phyloP scores from a whole-genome alignment of 92 coral and sea anemone genomes.

The Epizoanthus scotinus region DNA sequence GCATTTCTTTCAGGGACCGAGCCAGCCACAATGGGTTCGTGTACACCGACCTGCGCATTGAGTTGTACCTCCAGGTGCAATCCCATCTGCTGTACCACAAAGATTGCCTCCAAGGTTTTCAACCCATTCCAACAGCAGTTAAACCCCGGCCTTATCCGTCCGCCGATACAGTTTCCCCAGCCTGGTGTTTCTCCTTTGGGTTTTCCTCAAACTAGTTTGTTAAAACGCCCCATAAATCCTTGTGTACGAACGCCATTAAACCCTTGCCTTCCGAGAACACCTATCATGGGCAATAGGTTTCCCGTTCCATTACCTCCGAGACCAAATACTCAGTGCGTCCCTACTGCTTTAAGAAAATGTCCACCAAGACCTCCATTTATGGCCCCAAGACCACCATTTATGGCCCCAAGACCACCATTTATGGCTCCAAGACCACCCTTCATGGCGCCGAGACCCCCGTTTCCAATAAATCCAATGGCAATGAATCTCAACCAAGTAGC shows the following conservation, averaged over 20 bases:
- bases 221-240: constrained; percentile 13
- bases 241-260: constrained; percentile 44
- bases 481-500: not conserved
- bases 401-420: constrained; percentile 5
- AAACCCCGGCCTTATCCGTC: constrained; percentile 11
- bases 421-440: constrained; percentile 40
- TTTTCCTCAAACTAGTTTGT: constrained; percentile 5
- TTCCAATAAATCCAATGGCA: constrained; percentile 8
- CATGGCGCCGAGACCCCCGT: constrained; percentile 20
- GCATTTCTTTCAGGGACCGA: constrained; percentile 54
- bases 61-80: constrained; percentile 69
- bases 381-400: not conserved
- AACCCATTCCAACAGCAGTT: constrained; percentile 42
- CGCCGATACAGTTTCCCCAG: constrained; percentile 10
- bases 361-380: constrained; percentile 1
- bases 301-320: constrained; percentile 10
- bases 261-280: constrained; percentile 44
- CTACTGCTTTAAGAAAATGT: constrained; percentile 19
- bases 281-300: constrained; percentile 21
- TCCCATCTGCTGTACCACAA: constrained; percentile 76
- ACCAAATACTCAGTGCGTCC: constrained; percentile 13
- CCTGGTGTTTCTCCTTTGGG: not conserved
- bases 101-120: constrained; percentile 43
- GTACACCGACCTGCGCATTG: constrained; percentile 62
- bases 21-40: constrained; percentile 71